Percentiles rank a stretch among this genome's conserved stretches.
Conservation (phyloP, 2,113 vertebrate species). For the Clarias batrachus region DNA sequence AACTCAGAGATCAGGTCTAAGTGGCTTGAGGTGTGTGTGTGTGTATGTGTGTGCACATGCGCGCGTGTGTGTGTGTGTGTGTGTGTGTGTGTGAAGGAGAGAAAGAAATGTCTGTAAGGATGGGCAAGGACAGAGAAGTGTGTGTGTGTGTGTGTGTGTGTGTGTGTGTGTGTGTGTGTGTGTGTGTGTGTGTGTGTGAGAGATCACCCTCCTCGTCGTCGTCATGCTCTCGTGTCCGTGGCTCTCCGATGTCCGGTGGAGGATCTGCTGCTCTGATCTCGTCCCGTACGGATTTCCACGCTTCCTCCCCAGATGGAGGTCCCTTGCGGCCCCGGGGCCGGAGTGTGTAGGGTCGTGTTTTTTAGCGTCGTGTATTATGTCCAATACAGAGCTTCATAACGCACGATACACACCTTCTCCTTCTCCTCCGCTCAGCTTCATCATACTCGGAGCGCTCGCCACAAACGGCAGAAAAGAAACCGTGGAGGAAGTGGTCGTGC, state of each 20-base stretch:
- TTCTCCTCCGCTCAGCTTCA: not conserved
- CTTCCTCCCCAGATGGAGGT: not conserved
- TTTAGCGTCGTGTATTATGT: not conserved
- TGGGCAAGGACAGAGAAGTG: too few relatives aligned
- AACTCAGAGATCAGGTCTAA: slow-evolving; percentile 89
- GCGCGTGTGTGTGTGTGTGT: not conserved
- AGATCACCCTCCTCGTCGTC: not conserved
- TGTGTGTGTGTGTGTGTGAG: too few relatives aligned
- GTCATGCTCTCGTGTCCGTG: not conserved
- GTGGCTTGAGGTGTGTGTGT: not conserved
- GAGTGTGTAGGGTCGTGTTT: not conserved
- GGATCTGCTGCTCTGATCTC: not conserved
- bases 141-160: too few relatives aligned
- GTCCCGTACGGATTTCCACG: not conserved
- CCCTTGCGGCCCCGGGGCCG: not conserved
- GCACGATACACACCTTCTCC: not conserved
- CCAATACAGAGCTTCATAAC: not conserved
- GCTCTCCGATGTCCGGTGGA: slow-evolving; percentile 1
- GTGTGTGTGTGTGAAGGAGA: too few relatives aligned
- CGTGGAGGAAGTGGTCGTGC: not conserved
- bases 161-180: too few relatives aligned
- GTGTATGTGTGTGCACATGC: slow-evolving; percentile 23
- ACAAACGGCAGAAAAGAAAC: not conserved
- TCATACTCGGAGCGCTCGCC: not conserved
- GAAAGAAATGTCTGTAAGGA: too few relatives aligned